Evolutionary conservation across 1,140 invertebrate species (phyloP).

Genomic region (Pachypeltis micranthus): DNA sequence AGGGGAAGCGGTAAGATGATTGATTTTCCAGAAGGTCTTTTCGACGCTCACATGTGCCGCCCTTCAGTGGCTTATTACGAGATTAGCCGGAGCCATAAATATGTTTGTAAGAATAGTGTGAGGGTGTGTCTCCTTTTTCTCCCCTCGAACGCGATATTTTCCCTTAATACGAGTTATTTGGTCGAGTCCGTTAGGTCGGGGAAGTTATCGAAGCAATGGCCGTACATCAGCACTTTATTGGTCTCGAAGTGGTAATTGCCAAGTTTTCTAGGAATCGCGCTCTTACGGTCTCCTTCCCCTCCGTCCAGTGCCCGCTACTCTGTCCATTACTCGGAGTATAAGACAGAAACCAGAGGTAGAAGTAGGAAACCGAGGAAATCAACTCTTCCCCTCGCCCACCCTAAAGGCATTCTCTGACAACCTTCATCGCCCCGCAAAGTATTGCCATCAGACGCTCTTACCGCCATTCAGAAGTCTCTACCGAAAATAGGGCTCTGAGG

Average conservation of each 20-base stretch:
- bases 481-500: too few relatives aligned
- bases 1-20: neutral
- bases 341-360: too few relatives aligned
- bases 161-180: neutral
- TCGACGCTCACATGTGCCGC: neutral
- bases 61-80: conserved; percentile 3
- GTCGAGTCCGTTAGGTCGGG: neutral
- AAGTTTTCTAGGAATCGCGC: neutral
- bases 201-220: neutral
- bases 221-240: conserved; percentile 4
- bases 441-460: too few relatives aligned
- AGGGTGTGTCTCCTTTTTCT: neutral
- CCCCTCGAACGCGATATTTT: neutral
- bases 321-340: neutral
- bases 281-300: neutral
- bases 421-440: too few relatives aligned
- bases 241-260: neutral
- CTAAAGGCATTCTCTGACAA: too few relatives aligned
- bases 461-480: too few relatives aligned
- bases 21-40: neutral
- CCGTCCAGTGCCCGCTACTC: neutral
- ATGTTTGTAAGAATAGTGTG: neutral
- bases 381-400: too few relatives aligned
- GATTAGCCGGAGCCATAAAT: neutral
- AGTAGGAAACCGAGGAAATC: too few relatives aligned